Evolutionary conservation across 2,888 invertebrate genomes (phyloP), one percentile per base, ranked within the genome.

Genomic region (Trisateles emortualis): DNA sequence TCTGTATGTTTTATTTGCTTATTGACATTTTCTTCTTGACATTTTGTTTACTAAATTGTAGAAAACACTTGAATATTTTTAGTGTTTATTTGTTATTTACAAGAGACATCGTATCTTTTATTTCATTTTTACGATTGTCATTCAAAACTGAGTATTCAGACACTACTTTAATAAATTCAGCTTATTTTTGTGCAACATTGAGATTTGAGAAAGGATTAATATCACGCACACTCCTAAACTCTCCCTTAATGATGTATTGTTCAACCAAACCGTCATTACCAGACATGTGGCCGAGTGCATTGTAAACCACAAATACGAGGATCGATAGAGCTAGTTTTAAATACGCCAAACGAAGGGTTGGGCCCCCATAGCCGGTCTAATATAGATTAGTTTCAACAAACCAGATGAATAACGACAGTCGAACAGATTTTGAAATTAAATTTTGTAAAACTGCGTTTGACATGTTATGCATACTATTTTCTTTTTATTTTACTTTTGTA

Each of bases 311-410:
- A 68, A 49, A 53, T n/a, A 63, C 53, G 49, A 26, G 68, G 86
- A 86, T 88, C 87, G 75, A 88, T 88, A 80, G 52, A 69, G 81
- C 83, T 54, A 84, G 83, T 85, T 87, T 88, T 86, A 84, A 90
- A 87, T 81, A 83, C 77, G 69, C 55, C 63, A 79, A 81, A 70
- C 76, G 86, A 88, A 90, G 90, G 90, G 91, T 88, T 85, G 78
- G 60, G 59, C 79, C 83, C 87, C 61, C 56, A 67, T 64, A 46
- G 41, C 40, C 53, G 29, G 44, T 55, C 59, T 55, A 46, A 66
- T 67, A 60, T 66, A 56, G 61, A 67, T 76, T 72, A 68, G 59
- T 72, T 73, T 69, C 59, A 61, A 68, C 53, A 60, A 52, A 60
- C 49, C 50, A 48, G 49, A 48, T 64, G 59, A 68, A 39, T 46